phyloP scores from a whole-genome alignment of 2,113 vertebrate genomes.

The Silurus glanis region DNA sequence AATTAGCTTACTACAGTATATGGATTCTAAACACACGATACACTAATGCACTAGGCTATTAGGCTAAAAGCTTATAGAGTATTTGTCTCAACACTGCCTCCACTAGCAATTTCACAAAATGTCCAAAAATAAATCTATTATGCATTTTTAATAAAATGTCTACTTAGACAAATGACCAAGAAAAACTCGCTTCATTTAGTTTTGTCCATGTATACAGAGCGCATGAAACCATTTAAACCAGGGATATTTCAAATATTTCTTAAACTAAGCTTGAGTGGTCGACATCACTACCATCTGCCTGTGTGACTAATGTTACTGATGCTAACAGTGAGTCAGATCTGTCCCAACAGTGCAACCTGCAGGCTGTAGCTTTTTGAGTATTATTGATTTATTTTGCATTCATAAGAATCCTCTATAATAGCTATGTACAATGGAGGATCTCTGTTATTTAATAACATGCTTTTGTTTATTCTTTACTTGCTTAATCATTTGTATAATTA shows the following conservation, averaged over 20 bases:
- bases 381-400: background rate
- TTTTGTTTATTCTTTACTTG: no score
- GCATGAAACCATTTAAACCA: background rate
- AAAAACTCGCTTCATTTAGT: background rate
- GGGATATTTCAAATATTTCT: background rate
- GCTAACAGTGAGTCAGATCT: background rate
- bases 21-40: background rate
- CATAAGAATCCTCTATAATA: background rate
- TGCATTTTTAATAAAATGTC: background rate
- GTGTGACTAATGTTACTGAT: background rate
- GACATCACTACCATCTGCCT: background rate
- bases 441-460: background rate
- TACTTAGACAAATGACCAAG: background rate
- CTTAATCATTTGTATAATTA: no score
- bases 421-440: background rate
- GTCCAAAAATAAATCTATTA: conserved; percentile 2
- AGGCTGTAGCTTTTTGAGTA: background rate
- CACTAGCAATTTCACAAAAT: background rate
- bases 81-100: background rate
- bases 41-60: background rate
- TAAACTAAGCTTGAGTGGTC: background rate
- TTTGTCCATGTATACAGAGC: background rate
- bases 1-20: background rate
- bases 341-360: background rate
- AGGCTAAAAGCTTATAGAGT: conserved; percentile 15